Base-by-base conservation (phyloP, 2,113 vertebrate genomes). In the Indicator indicator region DNA sequence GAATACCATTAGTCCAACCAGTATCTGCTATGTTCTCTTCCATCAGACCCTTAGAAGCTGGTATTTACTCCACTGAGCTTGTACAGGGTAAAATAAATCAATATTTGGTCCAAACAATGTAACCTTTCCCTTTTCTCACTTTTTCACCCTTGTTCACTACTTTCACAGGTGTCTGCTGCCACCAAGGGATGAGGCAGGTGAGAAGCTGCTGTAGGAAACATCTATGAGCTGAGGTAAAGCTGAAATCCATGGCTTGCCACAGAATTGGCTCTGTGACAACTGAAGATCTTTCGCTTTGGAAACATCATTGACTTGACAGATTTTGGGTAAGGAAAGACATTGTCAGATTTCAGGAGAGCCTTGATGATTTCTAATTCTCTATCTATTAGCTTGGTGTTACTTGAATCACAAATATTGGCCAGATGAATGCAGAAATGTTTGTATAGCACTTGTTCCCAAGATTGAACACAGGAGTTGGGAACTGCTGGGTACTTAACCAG, bases 151-250 rank as follows among this genome's bases (percentile, higher is more conserved):
- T 88, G 75, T 55, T 69, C 30, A 9, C 9, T 27, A 0, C 83
- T 50, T 54, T 77, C 48, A 16, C 23, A 1, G 0, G 3, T 7
- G 26, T 7, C 11, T 2, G 5, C 56, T 78, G 84, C 32, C 67
- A 36, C 62, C 72, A 48, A 12, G 36, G 16, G 46, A 24, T 0
- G 38, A 84, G 26, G 52, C 74, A 14, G 26, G 54, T 2, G 46
- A 60, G 81, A 33, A 26, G 42, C 42, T 52, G 72, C 77, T 64
- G 9, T 3, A 17, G 23, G 1, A 4, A 55, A 55, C 23, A 10
- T 5, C 0, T 0, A 6, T 3, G 21, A 88, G 44, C 60, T 21
- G 5, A 24, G 1, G 12, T 3, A 12, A 36, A 69, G 19, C 67
- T 71, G 44, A 11, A 8, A 60, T 42, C n/a, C 6, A 38, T 3